Base-by-base conservation (phyloP, 2,113 vertebrate genomes). In the Colistium nudipinnis region DNA sequence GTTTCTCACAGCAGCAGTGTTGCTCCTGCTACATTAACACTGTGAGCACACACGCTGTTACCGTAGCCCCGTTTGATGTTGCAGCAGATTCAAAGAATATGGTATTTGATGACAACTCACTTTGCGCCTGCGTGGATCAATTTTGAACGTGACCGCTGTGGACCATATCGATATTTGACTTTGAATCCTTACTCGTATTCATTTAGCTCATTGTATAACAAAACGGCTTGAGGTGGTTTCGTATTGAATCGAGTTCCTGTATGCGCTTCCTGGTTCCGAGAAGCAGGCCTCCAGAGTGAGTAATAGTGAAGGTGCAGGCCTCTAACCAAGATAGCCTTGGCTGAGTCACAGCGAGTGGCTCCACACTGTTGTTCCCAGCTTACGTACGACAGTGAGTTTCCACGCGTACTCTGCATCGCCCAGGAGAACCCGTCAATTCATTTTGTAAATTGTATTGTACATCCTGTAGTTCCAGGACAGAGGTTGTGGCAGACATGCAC, bases 211-310 rank as follows among this genome's bases (percentile, higher is more conserved):
- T 67, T 83, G 60, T 75, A 82, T 54, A 80, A 83, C 79, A 83
- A 69, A 83, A 78, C 63, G 60, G 57, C 84, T 68, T 44, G 14
- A 85, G 62, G 78, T 43, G 82, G 92, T 93, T 94, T 94, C 93
- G 91, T 79, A 91, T 84, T 94, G 90, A 93, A 93, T 92, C 74
- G 74, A 90, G 91, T 93, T 94, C 93, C 91, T 92, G 88, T 91
- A 77, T 84, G 85, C 45, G 84, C 87, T 89, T 87, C 78, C 87
- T 82, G 84, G 87, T 94, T 94, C 93, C 92, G 84, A 94, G 93
- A 93, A 94, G 76, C 59, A 70, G 80, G 83, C 82, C 76, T 81
- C 75, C 65, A 61, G 19, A 71, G 62, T 94, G 93, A 94, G 90
- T 92, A 92, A 94, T 92, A 92, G 80, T 78, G 92, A 93, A 92